Conservation (phyloP, 2,888 invertebrate genomes). For the Diachrysia chrysitis region DNA sequence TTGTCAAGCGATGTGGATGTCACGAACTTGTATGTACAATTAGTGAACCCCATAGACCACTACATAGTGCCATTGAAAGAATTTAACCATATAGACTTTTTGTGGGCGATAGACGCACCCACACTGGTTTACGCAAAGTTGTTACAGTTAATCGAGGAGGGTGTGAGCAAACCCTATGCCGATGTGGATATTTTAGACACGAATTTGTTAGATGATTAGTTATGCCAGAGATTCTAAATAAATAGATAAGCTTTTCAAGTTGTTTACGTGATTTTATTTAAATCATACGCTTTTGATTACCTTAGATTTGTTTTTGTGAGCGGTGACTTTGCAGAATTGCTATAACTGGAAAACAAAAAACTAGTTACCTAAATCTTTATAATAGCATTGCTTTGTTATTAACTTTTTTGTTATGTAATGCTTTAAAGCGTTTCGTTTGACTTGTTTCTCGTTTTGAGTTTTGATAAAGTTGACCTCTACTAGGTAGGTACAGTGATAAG, state of each 20-base stretch:
- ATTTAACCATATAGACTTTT: slow-evolving; percentile 93
- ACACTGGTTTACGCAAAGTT: slow-evolving; percentile 89
- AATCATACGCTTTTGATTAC: not conserved
- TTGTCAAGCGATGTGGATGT: slow-evolving; percentile 91
- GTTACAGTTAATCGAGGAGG: slow-evolving; percentile 81
- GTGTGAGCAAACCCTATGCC: slow-evolving; percentile 55
- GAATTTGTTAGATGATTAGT: slow-evolving; percentile 15
- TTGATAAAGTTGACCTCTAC: too few relatives aligned
- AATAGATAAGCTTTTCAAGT: not conserved
- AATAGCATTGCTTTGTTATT: not conserved
- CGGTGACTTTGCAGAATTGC: not conserved
- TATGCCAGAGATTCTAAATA: not conserved
- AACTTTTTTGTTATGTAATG: not conserved
- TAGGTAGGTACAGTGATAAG: too few relatives aligned
- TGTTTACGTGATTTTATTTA: not conserved
- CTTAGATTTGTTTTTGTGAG: not conserved
- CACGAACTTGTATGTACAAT: slow-evolving; percentile 83
- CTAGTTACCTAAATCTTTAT: not conserved
- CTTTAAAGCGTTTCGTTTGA: not conserved
- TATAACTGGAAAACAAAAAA: not conserved
- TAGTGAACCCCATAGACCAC: slow-evolving; percentile 89
- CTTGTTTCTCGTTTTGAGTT: too few relatives aligned
- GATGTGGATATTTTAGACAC: slow-evolving; percentile 25
- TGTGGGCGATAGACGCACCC: slow-evolving; percentile 91
- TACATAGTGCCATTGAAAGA: slow-evolving; percentile 90